These are phyloP conservation scores for Lepisosteus oculatus DNA, from an alignment of 2,113 vertebrate species.

Conservation along the genomic window DNA sequence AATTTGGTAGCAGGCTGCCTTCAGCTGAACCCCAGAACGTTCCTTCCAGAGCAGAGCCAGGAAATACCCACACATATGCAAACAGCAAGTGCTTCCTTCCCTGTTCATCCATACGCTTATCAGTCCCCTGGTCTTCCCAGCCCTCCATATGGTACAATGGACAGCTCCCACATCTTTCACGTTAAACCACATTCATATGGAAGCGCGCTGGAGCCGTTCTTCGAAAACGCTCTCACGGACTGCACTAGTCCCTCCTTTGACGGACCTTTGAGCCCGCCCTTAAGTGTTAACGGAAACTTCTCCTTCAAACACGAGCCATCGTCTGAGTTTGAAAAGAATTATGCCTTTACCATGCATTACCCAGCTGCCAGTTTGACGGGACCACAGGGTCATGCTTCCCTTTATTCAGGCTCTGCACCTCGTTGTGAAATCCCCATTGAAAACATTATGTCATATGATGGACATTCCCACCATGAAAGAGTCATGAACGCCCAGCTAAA, in stretches of 20 bases:
- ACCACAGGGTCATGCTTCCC: conserved; percentile 62
- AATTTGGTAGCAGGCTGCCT: conserved; percentile 95
- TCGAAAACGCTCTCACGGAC: conserved; percentile 83
- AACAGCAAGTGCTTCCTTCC: conserved; percentile 67
- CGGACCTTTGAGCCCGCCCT: conserved; percentile 90
- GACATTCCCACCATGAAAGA: conserved; percentile 89
- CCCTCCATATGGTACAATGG: conserved; percentile 94
- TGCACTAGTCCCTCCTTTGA: conserved; percentile 86
- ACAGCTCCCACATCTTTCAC: conserved; percentile 94
- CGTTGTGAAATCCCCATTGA: conserved; percentile 86
- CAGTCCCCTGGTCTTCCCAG: conserved; percentile 93
- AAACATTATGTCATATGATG: conserved; percentile 85
- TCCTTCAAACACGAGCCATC: conserved; percentile 90
- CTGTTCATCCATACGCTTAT: conserved; percentile 81
- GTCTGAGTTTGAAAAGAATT: conserved; percentile 87
- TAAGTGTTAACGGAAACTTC: conserved; percentile 97
- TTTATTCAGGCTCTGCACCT: conserved; percentile 75
- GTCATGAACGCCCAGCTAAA: conserved; percentile 92
- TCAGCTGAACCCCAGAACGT: conserved; percentile 93
- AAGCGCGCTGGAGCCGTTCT: conserved; percentile 84
- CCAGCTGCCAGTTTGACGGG: conserved; percentile 68
- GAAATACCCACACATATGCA: conserved; percentile 80
- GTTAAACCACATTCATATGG: conserved; percentile 79
- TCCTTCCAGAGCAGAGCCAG: conserved; percentile 89
- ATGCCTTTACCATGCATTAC: conserved; percentile 91